Evolutionary conservation across 2,888 invertebrate genomes (phyloP), one percentile per base, ranked within the genome.

Genomic region (Caenorhabditis virilis): DNA sequence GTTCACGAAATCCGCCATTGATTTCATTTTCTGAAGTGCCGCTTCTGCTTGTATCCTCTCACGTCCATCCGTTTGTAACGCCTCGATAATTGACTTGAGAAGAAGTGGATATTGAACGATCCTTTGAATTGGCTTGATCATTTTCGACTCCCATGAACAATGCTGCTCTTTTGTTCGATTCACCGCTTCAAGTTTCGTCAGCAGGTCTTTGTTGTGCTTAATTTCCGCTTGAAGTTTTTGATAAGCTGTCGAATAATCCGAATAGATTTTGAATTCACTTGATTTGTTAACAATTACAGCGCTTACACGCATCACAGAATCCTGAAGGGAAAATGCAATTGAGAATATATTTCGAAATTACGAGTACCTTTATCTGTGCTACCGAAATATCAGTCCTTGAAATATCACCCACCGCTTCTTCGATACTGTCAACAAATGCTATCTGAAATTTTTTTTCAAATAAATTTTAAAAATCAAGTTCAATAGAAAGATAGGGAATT

Each of bases 91-190:
- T n/a, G 58, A 56, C 38, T 66, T 67, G 35, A 68, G 65, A 18
- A 80, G 57, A 15, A 74, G 49, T 25, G 77, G 72, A 51, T 71
- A 79, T 61, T 77, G 75, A 6, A 78, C 72, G 1, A 80, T 67
- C 30, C 80, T 53, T 48, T 80, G 80, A n/a, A 80, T 72, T 1
- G 80, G 80, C 25, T 74, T 76, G 33, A 80, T 80, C 78, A 78
- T 73, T 33, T 71, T 41, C 2, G 76, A 76, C 50, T 79, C 78
- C 41, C 70, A 76, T 2, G 73, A 73, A 27, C 69, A 67, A 41
- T 74, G 73, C 42, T 76, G 76, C 20, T 73, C 76, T 0, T 68
- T 51, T 15, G 70, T 53, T n/a, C 62, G 66, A 51, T 76, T 76
- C 9, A 68, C 11, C 7, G 52, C 72, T 47, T 78, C 77, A 36